phyloP scores from a whole-genome alignment of 2,888 invertebrate species.

The Brachyopa scutellaris region DNA sequence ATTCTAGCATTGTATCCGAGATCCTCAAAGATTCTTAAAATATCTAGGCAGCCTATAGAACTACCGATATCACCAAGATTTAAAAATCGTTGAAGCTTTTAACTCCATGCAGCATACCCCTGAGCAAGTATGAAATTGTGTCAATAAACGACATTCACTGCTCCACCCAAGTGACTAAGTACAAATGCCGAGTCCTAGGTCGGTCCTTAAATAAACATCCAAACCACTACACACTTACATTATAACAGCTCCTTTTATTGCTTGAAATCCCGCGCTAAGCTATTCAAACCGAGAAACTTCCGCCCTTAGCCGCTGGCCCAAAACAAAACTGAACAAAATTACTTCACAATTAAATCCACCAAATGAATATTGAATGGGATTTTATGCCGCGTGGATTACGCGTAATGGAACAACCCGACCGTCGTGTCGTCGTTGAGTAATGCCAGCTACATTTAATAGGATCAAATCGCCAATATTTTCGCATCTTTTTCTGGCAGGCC shows the following conservation, averaged over 20 bases:
- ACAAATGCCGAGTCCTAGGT: too few relatives aligned
- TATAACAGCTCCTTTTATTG: slow-evolving; percentile 31
- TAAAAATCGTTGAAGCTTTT: too few relatives aligned
- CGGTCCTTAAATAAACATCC: too few relatives aligned
- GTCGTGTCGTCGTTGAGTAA: slow-evolving; percentile 16
- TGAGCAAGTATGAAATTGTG: too few relatives aligned
- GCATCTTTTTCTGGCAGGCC: slow-evolving; percentile 11
- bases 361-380: slow-evolving; percentile 46
- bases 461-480: slow-evolving; percentile 51
- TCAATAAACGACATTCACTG: background rate
- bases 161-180: background rate
- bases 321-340: slow-evolving; percentile 10
- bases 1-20: too few relatives aligned
- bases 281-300: background rate
- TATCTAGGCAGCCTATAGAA: too few relatives aligned
- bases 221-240: background rate
- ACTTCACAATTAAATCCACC: slow-evolving; percentile 35
- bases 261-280: background rate
- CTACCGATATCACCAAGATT: too few relatives aligned
- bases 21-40: too few relatives aligned
- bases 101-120: too few relatives aligned
- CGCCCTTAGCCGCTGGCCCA: background rate
- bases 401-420: slow-evolving; percentile 5
- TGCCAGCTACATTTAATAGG: slow-evolving; percentile 32
- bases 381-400: slow-evolving; percentile 20